Evolutionary conservation across 2,888 invertebrate species (phyloP).

Genomic region (Anarsia innoxiella): DNA sequence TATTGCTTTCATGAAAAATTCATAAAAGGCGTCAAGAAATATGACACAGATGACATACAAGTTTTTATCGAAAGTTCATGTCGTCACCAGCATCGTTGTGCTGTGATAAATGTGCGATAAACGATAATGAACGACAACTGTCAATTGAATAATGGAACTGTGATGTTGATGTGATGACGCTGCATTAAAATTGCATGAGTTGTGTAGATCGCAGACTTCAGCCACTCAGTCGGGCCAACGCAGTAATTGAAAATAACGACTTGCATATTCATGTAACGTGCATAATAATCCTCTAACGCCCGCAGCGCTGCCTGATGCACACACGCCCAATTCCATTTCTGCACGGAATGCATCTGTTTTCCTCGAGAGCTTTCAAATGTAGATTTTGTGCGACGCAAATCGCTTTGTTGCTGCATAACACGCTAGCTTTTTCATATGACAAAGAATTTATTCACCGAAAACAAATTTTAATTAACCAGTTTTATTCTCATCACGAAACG

Average conservation of each 20-base stretch:
- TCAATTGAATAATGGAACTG: slow-evolving; percentile 30
- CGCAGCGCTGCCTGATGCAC: slow-evolving; percentile 20
- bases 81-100: slow-evolving; percentile 4
- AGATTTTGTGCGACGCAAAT: slow-evolving; percentile 10
- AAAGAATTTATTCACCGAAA: slow-evolving; percentile 14
- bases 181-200: slow-evolving; percentile 46
- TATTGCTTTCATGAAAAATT: background rate
- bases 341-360: slow-evolving; percentile 21
- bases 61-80: slow-evolving; percentile 3
- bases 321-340: slow-evolving; percentile 32
- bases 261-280: slow-evolving; percentile 55
- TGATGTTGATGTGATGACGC: slow-evolving; percentile 38
- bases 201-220: slow-evolving; percentile 33
- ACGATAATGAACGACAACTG: slow-evolving; percentile 24
- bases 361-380: slow-evolving; percentile 26
- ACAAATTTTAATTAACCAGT: slow-evolving; percentile 39
- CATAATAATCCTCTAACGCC: slow-evolving; percentile 30
- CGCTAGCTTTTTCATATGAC: slow-evolving; percentile 6
- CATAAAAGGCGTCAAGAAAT: background rate
- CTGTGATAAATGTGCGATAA: slow-evolving; percentile 11
- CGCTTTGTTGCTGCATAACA: slow-evolving; percentile 5
- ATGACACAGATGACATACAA: slow-evolving; percentile 3
- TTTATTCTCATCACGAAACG: slow-evolving; percentile 42
- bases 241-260: slow-evolving; percentile 62
- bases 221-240: slow-evolving; percentile 33